Base-by-base conservation (phyloP, 1,140 invertebrate genomes). In the Subanguina moxae region DNA sequence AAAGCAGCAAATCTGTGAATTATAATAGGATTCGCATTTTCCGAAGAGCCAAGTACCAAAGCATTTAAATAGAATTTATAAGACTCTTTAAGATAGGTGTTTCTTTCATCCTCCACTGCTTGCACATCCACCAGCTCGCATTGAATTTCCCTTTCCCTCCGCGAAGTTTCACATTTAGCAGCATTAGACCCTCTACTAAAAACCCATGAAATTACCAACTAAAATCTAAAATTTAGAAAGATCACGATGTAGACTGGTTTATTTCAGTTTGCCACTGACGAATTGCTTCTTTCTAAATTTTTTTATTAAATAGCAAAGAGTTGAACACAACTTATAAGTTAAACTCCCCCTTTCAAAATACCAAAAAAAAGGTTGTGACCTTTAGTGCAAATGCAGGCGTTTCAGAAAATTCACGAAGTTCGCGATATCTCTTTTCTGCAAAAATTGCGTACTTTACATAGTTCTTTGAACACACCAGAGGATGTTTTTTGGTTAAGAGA, bases 1-100 rank as follows among this genome's bases (percentile, higher is more conserved):
- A 52, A 52, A 52, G 48, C 48, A 25, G 48, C 48, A 52, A 52
- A 52, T 52, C 48, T 52, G 23, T 52, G 23, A 25, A 52, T 52
- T 25, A 52, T 5, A 8, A 25, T 52, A 5, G 48, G 3, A 15
- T 52, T 15, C 15, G 23, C n/a, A 38, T 3, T 38, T 38, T 38
- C 32, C 8, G 17, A 8, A 8, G 48, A 19, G 8, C 48, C 48
- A 3, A 21, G 17, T 7, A 21, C 48, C n/a, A 52, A 25, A 52
- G 48, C 48, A 52, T 52, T 25, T 15, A 52, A 15, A 15, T 52
- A 52, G 17, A 7, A 52, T 52, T 52, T 52, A 19, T 3, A 52
- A 25, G 48, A 19, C 17, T 52, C 48, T 15, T 15, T 52, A 8
- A 52, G 23, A 25, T 21, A 52, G n/a, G n/a, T 19, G 23, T 19